Base-by-base conservation (phyloP, 2,797 vertebrate genomes). In the Sciaenops ocellatus region DNA sequence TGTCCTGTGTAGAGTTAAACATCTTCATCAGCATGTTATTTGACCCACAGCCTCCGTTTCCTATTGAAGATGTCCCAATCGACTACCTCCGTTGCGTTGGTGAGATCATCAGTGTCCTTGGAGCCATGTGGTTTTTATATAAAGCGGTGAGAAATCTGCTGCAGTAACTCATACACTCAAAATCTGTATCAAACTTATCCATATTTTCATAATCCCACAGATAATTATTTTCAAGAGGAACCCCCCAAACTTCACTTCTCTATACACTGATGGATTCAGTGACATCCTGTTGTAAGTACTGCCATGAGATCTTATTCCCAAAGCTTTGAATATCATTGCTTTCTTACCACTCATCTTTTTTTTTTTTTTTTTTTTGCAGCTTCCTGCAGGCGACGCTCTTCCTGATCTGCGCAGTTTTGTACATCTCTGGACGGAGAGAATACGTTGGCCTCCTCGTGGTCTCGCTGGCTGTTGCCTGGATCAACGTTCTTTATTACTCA, bases 401-500 rank as follows among this genome's bases (percentile, higher is more conserved):
- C 0, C 82, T 97, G 73, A 47, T 94, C n/a, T 91, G 94, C 20
- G 83, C 88, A 0, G 63, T 90, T 0, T 46, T 97, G 50, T 96
- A 96, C 1, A 65, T 90, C 8, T 83, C 80, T 59, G 90, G 91
- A 1, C 44, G 61, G 0, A 89, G 92, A n/a, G 92, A 94, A 46
- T 96, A 97, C 0, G 89, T 98, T 38, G 93, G 92, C 0, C 85
- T 94, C 41, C 93, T 97, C 6, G 97, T 97, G 34, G 78, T 96
- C n/a, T 95, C 96, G 0, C 86, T 99, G 89, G 96, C 96, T 1
- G 57, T 99, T 61, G 96, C 96, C 20, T 98, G 97, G 97, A 73
- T 98, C 73, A 97, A 99, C 73, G 70, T 96, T 24, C 95, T 99
- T 0, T 96, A 97, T 84, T 99, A 96, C 66, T 95, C 94, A 0